Conservation (phyloP, 1,140 invertebrate genomes). For the Lasioglossum baleicum region DNA sequence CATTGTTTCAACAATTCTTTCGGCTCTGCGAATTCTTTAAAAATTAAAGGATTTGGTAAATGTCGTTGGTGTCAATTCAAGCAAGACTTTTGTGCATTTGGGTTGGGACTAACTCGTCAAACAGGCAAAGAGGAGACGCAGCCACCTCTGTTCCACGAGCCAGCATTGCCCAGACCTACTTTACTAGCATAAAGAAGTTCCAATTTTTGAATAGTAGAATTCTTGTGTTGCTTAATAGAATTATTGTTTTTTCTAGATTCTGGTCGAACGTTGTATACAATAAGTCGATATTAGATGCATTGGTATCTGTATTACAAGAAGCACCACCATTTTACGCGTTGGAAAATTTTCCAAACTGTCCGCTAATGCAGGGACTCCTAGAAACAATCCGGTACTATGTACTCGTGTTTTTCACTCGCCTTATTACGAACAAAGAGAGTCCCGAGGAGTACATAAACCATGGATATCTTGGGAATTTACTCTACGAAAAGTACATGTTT, state of each 20-base stretch:
- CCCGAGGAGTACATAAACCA: slow-evolving; percentile 84
- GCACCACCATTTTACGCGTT: slow-evolving; percentile 85
- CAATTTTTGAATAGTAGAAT: not conserved
- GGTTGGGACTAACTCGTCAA: too few relatives aligned
- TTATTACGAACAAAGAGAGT: slow-evolving; percentile 88
- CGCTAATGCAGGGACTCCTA: slow-evolving; percentile 75
- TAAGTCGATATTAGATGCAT: slow-evolving; percentile 82
- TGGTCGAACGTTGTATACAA: slow-evolving; percentile 90
- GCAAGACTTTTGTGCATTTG: too few relatives aligned
- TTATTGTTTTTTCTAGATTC: slow-evolving; percentile 82
- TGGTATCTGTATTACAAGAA: slow-evolving; percentile 88
- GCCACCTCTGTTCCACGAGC: too few relatives aligned
- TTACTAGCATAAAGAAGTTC: not conserved
- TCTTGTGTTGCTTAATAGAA: not conserved
- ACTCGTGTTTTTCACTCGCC: slow-evolving; percentile 85
- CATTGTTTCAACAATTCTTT: too few relatives aligned
- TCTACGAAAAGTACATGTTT: slow-evolving; percentile 90
- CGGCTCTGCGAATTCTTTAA: too few relatives aligned
- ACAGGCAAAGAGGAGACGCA: too few relatives aligned
- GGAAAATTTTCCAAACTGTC: slow-evolving; percentile 76
- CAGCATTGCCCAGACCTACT: too few relatives aligned
- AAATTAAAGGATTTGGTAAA: too few relatives aligned
- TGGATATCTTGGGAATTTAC: slow-evolving; percentile 83
- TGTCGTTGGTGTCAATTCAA: too few relatives aligned
- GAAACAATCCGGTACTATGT: slow-evolving; percentile 83